Conservation (phyloP, 2,797 vertebrate species). For the Danio jaintianensis region DNA sequence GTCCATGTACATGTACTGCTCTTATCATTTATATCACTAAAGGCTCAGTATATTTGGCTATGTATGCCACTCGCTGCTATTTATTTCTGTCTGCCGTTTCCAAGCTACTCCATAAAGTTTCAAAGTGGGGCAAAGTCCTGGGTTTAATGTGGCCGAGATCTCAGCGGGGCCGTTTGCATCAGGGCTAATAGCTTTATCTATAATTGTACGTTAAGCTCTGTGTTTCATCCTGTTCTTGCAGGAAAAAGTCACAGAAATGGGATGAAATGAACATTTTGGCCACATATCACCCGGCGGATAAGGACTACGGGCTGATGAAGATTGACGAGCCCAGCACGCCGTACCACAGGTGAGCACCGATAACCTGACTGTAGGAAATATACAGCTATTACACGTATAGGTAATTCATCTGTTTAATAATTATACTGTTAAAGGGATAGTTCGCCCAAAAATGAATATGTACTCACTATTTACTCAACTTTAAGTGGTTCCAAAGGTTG, state of each 20-base stretch:
- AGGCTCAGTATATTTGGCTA: neutral
- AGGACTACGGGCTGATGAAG: conserved; percentile 99
- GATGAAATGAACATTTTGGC: conserved; percentile 99
- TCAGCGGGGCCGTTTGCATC: conserved; percentile 57
- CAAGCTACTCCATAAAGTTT: conserved; percentile 16
- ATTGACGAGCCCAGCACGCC: conserved; percentile 98
- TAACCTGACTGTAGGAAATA: neutral
- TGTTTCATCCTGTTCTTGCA: conserved; percentile 70
- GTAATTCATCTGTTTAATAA: too few species aligned
- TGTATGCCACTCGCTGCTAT: conserved; percentile 25
- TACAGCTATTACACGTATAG: too few species aligned
- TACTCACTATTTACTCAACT: too few species aligned
- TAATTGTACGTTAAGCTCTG: conserved; percentile 20
- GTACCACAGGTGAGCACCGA: conserved; percentile 85
- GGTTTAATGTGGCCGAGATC: conserved; percentile 59
- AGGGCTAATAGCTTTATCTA: conserved; percentile 53
- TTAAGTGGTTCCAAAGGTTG: too few species aligned
- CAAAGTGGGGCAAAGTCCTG: conserved; percentile 65
- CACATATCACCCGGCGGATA: conserved; percentile 95
- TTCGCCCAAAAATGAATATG: too few species aligned
- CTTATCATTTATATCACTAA: neutral
- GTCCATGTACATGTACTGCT: neutral
- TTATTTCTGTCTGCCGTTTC: neutral
- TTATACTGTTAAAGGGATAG: too few species aligned
- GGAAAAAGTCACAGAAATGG: conserved; percentile 98